Percentiles rank a stretch among this genome's conserved stretches.
phyloP scores from a whole-genome alignment of 1,140 invertebrate species.

The Chironomus tepperi region DNA sequence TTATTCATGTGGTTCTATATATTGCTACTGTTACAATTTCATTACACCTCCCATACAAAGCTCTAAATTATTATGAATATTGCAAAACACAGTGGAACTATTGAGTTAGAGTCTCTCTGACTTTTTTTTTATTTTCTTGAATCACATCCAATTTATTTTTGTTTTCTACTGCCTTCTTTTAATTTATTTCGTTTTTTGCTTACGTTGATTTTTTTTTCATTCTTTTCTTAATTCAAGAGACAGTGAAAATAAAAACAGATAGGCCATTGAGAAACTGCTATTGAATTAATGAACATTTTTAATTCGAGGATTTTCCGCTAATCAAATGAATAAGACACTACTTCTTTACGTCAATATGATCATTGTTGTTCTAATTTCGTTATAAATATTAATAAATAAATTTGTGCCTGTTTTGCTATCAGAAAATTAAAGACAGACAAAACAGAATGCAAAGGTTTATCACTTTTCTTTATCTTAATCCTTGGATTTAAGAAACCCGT shows the following conservation, averaged over 20 bases:
- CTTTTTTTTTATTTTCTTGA: not conserved
- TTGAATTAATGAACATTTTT: too few species aligned
- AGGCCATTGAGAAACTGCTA: not conserved
- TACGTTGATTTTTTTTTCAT: too few species aligned
- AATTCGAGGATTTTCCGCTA: too few species aligned
- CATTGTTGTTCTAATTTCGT: too few species aligned
- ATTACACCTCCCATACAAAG: conserved; percentile 23
- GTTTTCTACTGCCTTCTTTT: not conserved
- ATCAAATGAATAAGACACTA: too few species aligned
- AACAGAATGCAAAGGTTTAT: too few species aligned
- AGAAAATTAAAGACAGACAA: too few species aligned
- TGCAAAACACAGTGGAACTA: conserved; percentile 3
- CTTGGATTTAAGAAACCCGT: not conserved
- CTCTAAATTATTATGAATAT: conserved; percentile 8
- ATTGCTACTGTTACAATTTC: not conserved
- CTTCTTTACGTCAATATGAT: too few species aligned
- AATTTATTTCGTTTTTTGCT: too few species aligned
- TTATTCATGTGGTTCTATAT: not conserved
- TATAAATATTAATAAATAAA: too few species aligned
- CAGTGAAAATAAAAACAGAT: not conserved
- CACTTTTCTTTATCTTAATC: not conserved
- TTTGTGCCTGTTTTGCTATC: too few species aligned
- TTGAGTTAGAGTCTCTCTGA: not conserved
- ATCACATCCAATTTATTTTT: conserved; percentile 11
- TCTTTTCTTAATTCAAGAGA: too few species aligned